These are phyloP conservation scores for Ammospiza caudacuta DNA, from an alignment of 2,113 vertebrate genomes.

Conservation along the genomic window DNA sequence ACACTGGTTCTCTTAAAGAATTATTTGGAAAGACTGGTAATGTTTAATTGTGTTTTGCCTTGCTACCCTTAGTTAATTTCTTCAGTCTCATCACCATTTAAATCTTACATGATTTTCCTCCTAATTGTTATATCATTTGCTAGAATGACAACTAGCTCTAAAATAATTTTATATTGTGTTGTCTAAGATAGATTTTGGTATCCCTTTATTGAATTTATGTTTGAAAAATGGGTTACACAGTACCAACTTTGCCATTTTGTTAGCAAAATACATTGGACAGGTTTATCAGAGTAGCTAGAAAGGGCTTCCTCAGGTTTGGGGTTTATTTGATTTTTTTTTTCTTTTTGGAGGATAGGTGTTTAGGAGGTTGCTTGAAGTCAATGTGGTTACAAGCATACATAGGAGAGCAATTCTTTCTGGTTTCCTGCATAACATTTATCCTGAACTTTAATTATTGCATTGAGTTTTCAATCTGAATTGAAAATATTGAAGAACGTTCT, in stretches of 20 bases:
- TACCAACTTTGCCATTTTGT: not conserved
- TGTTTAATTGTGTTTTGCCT: constrained; percentile 23
- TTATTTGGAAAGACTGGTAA: constrained; percentile 17
- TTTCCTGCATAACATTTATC: not conserved
- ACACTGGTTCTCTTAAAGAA: constrained; percentile 30
- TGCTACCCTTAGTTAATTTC: constrained; percentile 1
- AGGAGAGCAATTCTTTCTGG: constrained; percentile 13
- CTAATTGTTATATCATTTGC: not conserved
- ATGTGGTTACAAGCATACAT: not conserved
- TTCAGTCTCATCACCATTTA: not conserved
- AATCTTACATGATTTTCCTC: not conserved
- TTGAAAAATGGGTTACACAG: not conserved
- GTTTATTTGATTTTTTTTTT: not conserved
- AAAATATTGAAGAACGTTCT: constrained; percentile 10
- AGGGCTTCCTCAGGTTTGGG: not conserved
- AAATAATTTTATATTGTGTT: not conserved
- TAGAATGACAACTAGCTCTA: not conserved
- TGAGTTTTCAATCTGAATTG: constrained; percentile 20
- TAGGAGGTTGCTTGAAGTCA: not conserved
- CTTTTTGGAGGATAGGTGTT: not conserved
- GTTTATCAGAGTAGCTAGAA: not conserved
- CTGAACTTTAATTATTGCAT: constrained; percentile 8
- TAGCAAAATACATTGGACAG: not conserved
- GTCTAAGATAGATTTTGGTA: not conserved
- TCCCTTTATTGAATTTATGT: not conserved